Conservation (phyloP, 2,113 vertebrate species). For the Ariopsis seemanni region DNA sequence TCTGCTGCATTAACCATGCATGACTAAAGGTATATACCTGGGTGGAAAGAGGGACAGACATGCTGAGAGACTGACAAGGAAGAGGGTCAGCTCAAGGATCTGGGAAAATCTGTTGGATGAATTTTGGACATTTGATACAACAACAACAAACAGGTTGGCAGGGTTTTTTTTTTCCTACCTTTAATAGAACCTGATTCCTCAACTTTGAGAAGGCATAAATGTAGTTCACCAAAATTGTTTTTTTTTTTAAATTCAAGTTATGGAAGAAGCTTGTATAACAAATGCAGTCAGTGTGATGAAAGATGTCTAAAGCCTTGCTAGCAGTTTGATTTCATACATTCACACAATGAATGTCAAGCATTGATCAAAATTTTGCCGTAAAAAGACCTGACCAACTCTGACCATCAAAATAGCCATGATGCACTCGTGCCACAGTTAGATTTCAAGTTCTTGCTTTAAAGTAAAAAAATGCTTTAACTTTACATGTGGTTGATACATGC, state of each 20-base stretch:
- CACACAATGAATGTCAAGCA: neutral
- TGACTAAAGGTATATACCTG: slow-evolving; percentile 19
- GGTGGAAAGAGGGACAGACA: slow-evolving; percentile 22
- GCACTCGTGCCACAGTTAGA: neutral
- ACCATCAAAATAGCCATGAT: neutral
- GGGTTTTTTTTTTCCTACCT: neutral
- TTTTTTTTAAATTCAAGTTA: neutral
- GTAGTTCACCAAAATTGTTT: neutral
- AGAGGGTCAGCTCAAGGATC: neutral
- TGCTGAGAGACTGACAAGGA: neutral
- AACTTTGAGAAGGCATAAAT: neutral
- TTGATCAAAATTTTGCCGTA: neutral
- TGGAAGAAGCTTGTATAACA: neutral
- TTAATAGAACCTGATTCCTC: neutral
- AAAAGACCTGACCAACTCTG: neutral
- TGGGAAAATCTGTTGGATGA: neutral
- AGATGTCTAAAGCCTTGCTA: neutral
- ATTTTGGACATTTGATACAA: neutral
- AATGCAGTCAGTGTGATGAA: neutral
- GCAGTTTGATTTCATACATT: neutral
- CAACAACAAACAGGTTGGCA: neutral
- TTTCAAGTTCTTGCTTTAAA: neutral
- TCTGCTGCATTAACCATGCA: slow-evolving; percentile 2
- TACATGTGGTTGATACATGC: neutral
- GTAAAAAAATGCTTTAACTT: neutral